phyloP scores from a whole-genome alignment of 2,888 invertebrate genomes.

The Limenitis camilla region DNA sequence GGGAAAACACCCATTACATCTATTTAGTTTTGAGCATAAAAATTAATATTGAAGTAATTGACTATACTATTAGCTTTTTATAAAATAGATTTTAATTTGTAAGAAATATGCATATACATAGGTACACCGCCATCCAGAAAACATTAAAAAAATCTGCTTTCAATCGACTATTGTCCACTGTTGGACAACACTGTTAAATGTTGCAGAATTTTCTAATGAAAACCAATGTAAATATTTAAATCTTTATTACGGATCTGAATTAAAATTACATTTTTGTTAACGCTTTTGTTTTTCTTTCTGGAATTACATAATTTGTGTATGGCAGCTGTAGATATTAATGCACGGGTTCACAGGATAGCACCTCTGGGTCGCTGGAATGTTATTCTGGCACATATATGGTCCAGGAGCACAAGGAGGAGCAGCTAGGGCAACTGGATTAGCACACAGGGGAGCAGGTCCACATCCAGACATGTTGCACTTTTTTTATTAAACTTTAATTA shows the following conservation, averaged over 20 bases:
- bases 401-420: constrained; percentile 24
- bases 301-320: constrained; percentile 60
- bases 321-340: constrained; percentile 65
- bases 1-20: too few relatives aligned
- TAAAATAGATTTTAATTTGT: too few relatives aligned
- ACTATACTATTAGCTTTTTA: too few relatives aligned
- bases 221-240: background rate
- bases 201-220: background rate
- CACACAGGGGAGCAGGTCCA: constrained; percentile 21
- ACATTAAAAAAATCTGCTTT: too few relatives aligned
- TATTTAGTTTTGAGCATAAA: too few relatives aligned
- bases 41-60: too few relatives aligned
- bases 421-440: constrained; percentile 20
- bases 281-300: background rate
- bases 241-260: background rate
- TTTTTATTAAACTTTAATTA: constrained; percentile 12
- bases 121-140: too few relatives aligned
- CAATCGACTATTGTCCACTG: too few relatives aligned
- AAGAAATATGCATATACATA: too few relatives aligned
- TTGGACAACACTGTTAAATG: too few relatives aligned
- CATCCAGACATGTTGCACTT: constrained; percentile 22
- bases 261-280: background rate
- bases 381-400: constrained; percentile 36
- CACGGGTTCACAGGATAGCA: constrained; percentile 50
- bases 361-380: constrained; percentile 35